Evolutionary conservation across 2,888 invertebrate genomes (phyloP), one percentile per base, ranked within the genome.

Genomic region (Apotomis turbidana): DNA sequence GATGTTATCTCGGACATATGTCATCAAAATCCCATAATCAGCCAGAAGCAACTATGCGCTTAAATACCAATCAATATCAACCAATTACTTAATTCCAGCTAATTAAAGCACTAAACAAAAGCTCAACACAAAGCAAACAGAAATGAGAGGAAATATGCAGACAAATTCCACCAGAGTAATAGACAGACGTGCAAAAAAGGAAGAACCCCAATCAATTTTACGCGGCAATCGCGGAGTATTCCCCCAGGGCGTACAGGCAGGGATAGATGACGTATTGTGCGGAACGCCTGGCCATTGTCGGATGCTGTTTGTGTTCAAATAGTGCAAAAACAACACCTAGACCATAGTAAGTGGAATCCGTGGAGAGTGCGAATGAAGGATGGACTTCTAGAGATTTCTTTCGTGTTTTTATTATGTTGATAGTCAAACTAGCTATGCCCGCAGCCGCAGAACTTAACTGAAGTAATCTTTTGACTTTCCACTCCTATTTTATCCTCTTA

Each of bases 151-250:
- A 61, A 74, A 70, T 71, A 73, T 73, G 67, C 76, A 67, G 70
- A 68, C 66, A 64, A 63, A 70, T 61, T 66, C 74, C 59, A 59
- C 12, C 54, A 27, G 71, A 55, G 74, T 78, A 76, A 78, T 77
- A 76, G 76, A 74, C 77, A 78, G 76, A 75, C 76, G 75, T 51
- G 74, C 64, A 75, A 66, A 77, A 76, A 76, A 76, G 66, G 74
- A 74, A 79, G 79, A 80, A 52, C 70, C 72, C 76, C 79, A 78
- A 81, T 83, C 81, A 81, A 81, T 81, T 82, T 81, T 71, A 77
- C 78, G 78, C 76, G 79, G 76, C 80, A 80, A 80, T 80, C 78
- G 75, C 73, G 74, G 74, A 74, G 27, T 59, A 70, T 60, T 75
- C 77, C 78, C 74, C 55, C 57, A 52, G 60, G 76, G 69, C 46